These are phyloP conservation scores for Sebastes oblongus DNA, from an alignment of 2,797 vertebrate species.

Conservation along the genomic window DNA sequence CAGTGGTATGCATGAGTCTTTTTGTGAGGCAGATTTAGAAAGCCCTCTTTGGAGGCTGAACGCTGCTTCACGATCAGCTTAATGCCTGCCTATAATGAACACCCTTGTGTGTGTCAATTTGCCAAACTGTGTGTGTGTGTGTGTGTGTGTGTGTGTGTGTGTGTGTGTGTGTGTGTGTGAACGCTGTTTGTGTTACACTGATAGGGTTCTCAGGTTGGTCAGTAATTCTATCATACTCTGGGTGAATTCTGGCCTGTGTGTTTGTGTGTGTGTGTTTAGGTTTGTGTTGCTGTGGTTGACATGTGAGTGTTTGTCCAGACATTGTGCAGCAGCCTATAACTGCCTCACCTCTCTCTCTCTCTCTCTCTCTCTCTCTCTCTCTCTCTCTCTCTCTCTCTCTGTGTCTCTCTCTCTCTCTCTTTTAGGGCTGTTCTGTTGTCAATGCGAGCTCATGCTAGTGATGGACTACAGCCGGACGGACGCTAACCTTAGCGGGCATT, in stretches of 20 bases:
- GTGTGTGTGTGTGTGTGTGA: conserved; percentile 16
- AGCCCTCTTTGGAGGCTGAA: conserved; percentile 81
- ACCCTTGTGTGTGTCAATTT: conserved; percentile 79
- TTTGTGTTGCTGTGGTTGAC: conserved; percentile 54
- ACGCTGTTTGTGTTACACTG: conserved; percentile 53
- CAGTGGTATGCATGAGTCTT: conserved; percentile 81
- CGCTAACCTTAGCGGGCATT: conserved; percentile 79
- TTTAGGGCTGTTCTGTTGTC: conserved; percentile 73
- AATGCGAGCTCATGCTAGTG: conserved; percentile 72
- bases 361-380: conserved; percentile 17
- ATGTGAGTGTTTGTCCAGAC: conserved; percentile 70
- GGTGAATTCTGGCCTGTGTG: conserved; percentile 21
- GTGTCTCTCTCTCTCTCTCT: no score
- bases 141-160: conserved; percentile 67
- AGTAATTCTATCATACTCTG: conserved; percentile 62
- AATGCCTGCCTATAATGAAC: conserved; percentile 82
- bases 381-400: conserved; percentile 20
- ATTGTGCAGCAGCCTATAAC: conserved; percentile 71
- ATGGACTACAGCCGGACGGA: conserved; percentile 82
- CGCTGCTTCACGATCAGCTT: conserved; percentile 82
- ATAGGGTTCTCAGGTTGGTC: conserved; percentile 59
- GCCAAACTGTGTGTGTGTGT: conserved; percentile 46
- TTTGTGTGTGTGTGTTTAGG: conserved; percentile 40
- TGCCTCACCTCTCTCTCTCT: conserved; percentile 39
- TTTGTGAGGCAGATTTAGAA: conserved; percentile 85